Conservation (phyloP, 2,113 vertebrate species). For the Pheucticus melanocephalus region DNA sequence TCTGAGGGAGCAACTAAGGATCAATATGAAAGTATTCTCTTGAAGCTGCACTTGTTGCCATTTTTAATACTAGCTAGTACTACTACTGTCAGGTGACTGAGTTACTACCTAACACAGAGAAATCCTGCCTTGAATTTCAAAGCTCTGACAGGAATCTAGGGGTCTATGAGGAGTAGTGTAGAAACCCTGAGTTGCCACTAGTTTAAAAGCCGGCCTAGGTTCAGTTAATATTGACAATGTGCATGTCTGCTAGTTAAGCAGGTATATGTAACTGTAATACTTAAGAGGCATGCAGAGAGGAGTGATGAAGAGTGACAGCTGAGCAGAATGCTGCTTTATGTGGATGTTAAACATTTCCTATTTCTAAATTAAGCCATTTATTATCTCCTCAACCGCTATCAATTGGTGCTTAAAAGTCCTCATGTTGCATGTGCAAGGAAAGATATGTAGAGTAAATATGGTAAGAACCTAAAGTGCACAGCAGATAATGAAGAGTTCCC, state of each 20-base stretch:
- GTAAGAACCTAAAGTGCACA: background rate
- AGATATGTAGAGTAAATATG: background rate
- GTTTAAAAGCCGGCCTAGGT: background rate
- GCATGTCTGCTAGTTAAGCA: background rate
- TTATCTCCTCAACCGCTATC: background rate
- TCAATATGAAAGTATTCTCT: background rate
- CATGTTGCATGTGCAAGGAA: background rate
- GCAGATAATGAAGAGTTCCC: background rate
- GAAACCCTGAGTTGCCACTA: background rate
- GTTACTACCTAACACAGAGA: background rate
- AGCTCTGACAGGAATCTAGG: background rate
- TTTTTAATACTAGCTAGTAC: background rate
- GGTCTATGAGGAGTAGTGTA: background rate
- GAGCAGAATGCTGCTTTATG: background rate
- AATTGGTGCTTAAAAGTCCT: background rate
- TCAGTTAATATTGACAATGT: background rate
- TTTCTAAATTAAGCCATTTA: constrained; percentile 1
- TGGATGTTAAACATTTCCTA: background rate
- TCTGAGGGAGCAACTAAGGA: background rate
- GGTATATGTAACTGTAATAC: background rate
- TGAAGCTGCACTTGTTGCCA: background rate
- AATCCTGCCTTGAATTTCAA: background rate
- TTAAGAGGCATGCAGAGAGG: background rate
- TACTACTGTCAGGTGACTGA: background rate
- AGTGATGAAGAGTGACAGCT: background rate